phyloP scores from a whole-genome alignment of 2,113 vertebrate genomes.

The Cettia cetti region DNA sequence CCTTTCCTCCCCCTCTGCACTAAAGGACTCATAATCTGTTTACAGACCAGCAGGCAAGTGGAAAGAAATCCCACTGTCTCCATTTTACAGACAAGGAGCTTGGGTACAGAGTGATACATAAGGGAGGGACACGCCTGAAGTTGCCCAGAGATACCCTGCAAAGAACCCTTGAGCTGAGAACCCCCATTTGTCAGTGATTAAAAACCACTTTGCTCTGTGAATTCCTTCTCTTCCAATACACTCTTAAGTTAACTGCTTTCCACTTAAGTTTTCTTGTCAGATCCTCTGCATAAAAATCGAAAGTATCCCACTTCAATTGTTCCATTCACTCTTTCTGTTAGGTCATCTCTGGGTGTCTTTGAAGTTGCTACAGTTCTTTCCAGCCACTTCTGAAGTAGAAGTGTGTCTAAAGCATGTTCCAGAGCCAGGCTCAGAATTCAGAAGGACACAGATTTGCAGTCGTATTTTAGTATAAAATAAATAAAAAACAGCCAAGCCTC shows the following conservation, averaged over 20 bases:
- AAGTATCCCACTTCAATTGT: not conserved
- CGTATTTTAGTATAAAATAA: not conserved
- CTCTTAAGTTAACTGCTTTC: not conserved
- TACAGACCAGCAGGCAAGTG: not conserved
- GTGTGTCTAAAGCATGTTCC: not conserved
- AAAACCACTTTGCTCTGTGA: not conserved
- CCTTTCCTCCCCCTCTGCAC: not conserved
- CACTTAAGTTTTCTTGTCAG: not conserved
- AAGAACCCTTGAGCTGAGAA: not conserved
- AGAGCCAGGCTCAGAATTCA: not conserved
- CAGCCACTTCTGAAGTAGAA: not conserved
- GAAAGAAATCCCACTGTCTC: not conserved
- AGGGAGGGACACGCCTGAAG: rapidly evolving
- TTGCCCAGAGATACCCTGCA: not conserved
- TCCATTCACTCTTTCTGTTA: not conserved
- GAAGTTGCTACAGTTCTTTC: not conserved
- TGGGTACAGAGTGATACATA: not conserved
- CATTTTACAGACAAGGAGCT: not conserved
- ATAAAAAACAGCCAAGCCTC: not conserved
- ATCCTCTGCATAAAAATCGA: not conserved
- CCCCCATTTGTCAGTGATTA: not conserved
- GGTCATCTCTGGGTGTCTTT: not conserved
- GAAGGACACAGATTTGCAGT: not conserved
- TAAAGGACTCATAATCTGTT: not conserved
- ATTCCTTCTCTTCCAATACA: not conserved